Base-by-base conservation (phyloP, 2,888 invertebrate genomes). In the Philonicus albiceps region DNA sequence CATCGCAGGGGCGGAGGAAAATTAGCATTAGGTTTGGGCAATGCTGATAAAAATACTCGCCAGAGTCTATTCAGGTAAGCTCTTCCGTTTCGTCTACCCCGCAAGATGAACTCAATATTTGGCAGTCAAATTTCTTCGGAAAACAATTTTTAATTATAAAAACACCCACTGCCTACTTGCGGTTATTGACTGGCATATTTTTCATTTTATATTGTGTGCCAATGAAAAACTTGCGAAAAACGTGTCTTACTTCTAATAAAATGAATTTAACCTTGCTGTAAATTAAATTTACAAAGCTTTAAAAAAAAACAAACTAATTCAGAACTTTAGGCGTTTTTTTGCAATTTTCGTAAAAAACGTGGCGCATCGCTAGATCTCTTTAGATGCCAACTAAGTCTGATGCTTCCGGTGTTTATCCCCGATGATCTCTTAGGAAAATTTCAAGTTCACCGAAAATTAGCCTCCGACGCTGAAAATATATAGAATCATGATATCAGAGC, bases 381-480 rank as follows among this genome's bases (percentile, higher is more conserved):
- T 76, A 40, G 76, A 76, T 40, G 37, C 37, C 19, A 19, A 6
- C 40, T 34, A 76, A 27, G 19, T 13, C 40, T 76, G 13, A 34
- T 37, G 37, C 40, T 76, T 76, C 76, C 76, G 76, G 76, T 76
- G 22, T 43, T 76, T 76, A 76, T 76, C 37, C 19, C 22, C 76
- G 19, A 22, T 40, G n/a, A 40, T 76, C 22, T 76, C 27, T 22
- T 76, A 37, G 40, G 22, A 76, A 37, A 76, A 40, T 19, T 37
- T 76, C 76, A 76, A 76, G 76, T 76, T 76, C 76, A 40, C 6
- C 76, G 43, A 76, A 40, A 43, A 37, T 76, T 37, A 76, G 31
- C 31, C 11, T 22, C 19, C 11, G 64, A 27, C 27, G 27, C 64
- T 64, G 64, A 74, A 74, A 74, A 74, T 74, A n/a, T 13, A 74